phyloP scores from a whole-genome alignment of 2,113 vertebrate genomes.

The Ursus arctos region DNA sequence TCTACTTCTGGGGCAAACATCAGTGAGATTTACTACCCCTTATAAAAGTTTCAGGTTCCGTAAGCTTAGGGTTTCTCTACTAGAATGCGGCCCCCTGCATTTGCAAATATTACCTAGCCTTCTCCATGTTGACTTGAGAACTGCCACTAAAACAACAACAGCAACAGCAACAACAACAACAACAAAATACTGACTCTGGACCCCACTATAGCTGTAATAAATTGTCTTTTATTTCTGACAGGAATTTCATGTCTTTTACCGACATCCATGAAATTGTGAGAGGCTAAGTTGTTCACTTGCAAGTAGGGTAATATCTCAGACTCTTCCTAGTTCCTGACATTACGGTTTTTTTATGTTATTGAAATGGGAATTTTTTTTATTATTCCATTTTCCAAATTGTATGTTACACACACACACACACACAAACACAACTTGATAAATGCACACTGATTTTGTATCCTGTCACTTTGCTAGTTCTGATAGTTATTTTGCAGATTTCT shows the following conservation, averaged over 20 bases:
- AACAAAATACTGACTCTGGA: neutral
- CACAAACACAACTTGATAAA: neutral
- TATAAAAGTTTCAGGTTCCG: neutral
- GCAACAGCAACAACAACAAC: neutral
- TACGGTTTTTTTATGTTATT: neutral
- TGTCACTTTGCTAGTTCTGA: neutral
- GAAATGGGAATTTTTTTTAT: neutral
- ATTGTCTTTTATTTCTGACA: neutral
- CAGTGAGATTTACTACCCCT: neutral
- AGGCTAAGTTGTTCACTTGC: neutral
- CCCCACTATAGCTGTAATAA: neutral
- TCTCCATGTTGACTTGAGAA: neutral
- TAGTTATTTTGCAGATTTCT: neutral
- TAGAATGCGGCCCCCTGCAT: neutral
- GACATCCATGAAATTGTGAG: neutral
- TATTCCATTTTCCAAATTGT: neutral
- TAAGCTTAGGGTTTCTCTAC: neutral
- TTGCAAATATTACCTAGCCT: neutral
- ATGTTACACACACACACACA: neutral
- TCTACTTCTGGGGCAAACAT: neutral
- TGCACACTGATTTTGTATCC: neutral
- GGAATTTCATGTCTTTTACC: neutral
- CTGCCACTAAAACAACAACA: neutral
- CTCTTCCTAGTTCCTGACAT: neutral
- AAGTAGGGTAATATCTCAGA: neutral